phyloP scores from a whole-genome alignment of 2,888 invertebrate genomes.

The Drosophila picticornis region DNA sequence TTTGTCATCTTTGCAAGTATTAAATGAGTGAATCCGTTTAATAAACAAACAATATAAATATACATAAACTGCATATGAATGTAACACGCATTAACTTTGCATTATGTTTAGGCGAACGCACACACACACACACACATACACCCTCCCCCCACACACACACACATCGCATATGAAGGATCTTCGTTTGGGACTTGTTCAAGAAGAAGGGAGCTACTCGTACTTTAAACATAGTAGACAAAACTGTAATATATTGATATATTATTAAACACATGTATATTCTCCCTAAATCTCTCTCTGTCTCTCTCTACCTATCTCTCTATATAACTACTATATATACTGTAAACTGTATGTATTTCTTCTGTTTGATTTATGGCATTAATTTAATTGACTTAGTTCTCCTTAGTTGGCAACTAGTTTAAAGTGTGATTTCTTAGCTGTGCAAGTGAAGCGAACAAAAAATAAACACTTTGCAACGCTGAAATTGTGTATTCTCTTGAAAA shows the following conservation, averaged over 20 bases:
- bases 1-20: constrained; percentile 73
- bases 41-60: constrained; percentile 44
- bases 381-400: constrained; percentile 33
- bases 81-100: constrained; percentile 44
- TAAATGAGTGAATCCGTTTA: constrained; percentile 71
- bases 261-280: constrained; percentile 46
- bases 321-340: constrained; percentile 28
- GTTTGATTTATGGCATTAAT: constrained; percentile 35
- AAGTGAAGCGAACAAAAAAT: constrained; percentile 64
- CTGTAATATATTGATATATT: constrained; percentile 62
- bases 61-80: constrained; percentile 38
- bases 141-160: background rate
- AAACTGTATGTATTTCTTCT: constrained; percentile 43
- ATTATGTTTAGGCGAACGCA: constrained; percentile 48
- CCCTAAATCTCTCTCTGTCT: constrained; percentile 28
- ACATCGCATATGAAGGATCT: constrained; percentile 28
- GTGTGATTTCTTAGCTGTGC: constrained; percentile 41
- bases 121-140: background rate
- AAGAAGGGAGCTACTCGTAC: constrained; percentile 56
- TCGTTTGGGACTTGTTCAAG: constrained; percentile 44
- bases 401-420: constrained; percentile 39
- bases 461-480: constrained; percentile 32
- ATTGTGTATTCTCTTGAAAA: constrained; percentile 44
- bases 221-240: constrained; percentile 65
- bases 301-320: constrained; percentile 17